These are phyloP conservation scores for Papilio xuthus DNA, from an alignment of 1,140 invertebrate species.

Conservation along the genomic window DNA sequence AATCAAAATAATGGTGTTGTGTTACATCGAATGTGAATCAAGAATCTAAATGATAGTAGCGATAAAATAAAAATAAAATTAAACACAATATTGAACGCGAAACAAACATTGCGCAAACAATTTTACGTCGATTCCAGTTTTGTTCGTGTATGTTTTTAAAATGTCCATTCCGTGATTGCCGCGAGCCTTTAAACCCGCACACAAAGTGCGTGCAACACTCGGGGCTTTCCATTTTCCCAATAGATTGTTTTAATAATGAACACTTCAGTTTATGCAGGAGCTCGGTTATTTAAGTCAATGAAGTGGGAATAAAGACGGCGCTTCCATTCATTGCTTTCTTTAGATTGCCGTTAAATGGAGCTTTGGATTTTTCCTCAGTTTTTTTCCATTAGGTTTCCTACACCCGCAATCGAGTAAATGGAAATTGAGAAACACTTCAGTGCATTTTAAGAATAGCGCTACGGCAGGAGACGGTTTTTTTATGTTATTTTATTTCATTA, in stretches of 20 bases:
- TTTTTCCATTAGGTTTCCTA: constrained; percentile 34
- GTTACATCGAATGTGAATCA: background rate
- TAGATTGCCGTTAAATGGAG: constrained; percentile 37
- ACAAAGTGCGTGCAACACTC: constrained; percentile 20
- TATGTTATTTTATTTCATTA: background rate
- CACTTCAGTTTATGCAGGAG: constrained; percentile 35
- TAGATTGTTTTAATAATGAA: constrained; percentile 36
- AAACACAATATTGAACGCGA: background rate
- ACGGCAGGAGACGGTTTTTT: background rate
- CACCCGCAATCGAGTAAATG: constrained; percentile 32
- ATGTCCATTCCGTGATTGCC: constrained; percentile 21
- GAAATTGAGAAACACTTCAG: constrained; percentile 38
- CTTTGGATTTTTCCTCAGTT: constrained; percentile 28
- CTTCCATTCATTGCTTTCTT: constrained; percentile 32
- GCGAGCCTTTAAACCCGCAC: constrained; percentile 13
- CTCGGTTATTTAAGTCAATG: constrained; percentile 36
- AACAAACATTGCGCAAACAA: constrained; percentile 9
- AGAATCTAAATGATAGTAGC: too few relatives aligned
- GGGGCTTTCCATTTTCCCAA: constrained; percentile 15
- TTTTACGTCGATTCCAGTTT: background rate
- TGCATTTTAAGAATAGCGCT: constrained; percentile 37
- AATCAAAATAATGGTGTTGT: background rate
- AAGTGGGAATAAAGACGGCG: constrained; percentile 33
- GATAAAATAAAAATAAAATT: background rate
- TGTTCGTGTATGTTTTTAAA: background rate